These are phyloP conservation scores for Drosophila santomea DNA, from an alignment of 1,140 invertebrate genomes.

Conservation along the genomic window DNA sequence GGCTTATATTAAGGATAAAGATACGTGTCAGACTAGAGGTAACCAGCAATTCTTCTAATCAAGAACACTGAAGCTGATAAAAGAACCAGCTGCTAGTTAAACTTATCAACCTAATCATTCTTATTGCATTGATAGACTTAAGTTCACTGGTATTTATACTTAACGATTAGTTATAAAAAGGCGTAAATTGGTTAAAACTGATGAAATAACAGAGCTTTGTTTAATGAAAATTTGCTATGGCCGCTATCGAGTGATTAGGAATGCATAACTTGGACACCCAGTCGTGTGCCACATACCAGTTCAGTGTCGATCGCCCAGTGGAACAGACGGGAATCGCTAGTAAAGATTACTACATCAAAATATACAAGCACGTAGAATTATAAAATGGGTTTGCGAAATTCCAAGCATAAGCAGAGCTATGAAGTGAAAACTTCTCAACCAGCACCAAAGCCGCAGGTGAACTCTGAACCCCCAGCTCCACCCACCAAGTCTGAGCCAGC, in stretches of 20 bases:
- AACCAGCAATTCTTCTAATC: background rate
- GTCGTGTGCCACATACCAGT: constrained; percentile 23
- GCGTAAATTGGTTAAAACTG: constrained; percentile 5
- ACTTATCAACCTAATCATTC: background rate
- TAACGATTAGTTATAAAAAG: background rate
- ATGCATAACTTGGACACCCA: constrained; percentile 6
- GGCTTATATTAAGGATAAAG: background rate
- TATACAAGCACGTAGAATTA: background rate
- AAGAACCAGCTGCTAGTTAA: background rate
- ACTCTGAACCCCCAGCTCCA: background rate
- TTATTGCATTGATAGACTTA: background rate
- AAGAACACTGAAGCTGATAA: background rate
- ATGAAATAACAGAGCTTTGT: constrained; percentile 8
- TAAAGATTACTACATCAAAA: too few relatives aligned
- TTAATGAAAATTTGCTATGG: background rate
- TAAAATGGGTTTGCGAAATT: constrained; percentile 29
- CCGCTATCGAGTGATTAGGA: constrained; percentile 8
- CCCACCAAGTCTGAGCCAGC: background rate
- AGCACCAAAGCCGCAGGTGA: background rate
- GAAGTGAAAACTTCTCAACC: constrained; percentile 4
- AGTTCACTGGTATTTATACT: background rate
- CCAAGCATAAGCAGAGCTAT: constrained; percentile 16
- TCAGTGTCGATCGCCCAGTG: constrained; percentile 6
- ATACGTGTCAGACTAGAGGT: background rate
- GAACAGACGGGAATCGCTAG: constrained; percentile 3